A percentile compares a stretch with the other conserved stretches of the same genome.
Evolutionary conservation across 1,140 invertebrate species (phyloP).

Genomic region (Amphibalanus amphitrite): DNA sequence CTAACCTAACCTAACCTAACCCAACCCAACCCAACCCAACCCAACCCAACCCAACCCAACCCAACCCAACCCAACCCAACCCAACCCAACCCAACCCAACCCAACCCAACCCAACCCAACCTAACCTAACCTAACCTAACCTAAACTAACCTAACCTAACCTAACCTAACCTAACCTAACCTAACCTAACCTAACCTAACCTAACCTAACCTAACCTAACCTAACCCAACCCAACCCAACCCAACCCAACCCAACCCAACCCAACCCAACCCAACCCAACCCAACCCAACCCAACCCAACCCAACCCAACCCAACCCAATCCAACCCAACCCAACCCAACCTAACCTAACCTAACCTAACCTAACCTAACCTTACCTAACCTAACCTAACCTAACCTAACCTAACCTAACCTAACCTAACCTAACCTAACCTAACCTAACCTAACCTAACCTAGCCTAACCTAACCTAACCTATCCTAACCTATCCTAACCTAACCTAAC

Average conservation of each 20-base stretch:
- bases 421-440: constrained; percentile 15
- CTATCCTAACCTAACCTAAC: constrained; percentile 15
- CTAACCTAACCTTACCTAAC: constrained; percentile 16
- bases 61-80: too few species aligned
- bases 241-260: background rate
- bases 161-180: background rate
- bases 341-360: constrained; percentile 16
- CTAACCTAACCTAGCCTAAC: constrained; percentile 13
- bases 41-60: too few species aligned
- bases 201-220: background rate
- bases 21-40: too few species aligned
- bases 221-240: background rate
- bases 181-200: background rate
- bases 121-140: too few species aligned
- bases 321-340: constrained; percentile 17
- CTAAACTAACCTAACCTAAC: too few species aligned
- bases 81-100: too few species aligned
- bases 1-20: background rate
- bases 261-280: constrained; percentile 17
- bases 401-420: constrained; percentile 17
- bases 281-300: constrained; percentile 17
- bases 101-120: background rate
- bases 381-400: constrained; percentile 14
- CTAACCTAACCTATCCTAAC: constrained; percentile 15
- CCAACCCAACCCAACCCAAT: constrained; percentile 16